Evolutionary conservation across 2,888 invertebrate species (phyloP).

Genomic region (Nowickia ferox): DNA sequence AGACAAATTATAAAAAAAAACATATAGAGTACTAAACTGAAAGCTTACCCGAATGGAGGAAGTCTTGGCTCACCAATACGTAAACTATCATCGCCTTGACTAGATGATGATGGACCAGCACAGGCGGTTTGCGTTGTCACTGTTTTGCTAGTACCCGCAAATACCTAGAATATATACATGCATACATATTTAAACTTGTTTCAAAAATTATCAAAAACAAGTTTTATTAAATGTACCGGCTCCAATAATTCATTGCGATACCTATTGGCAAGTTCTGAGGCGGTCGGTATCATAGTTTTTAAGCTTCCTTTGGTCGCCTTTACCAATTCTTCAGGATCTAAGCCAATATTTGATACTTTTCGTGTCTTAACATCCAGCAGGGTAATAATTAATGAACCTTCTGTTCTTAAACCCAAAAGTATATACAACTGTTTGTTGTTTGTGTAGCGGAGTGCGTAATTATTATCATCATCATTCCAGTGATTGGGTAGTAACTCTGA

Average conservation of each 20-base stretch:
- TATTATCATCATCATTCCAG: constrained; percentile 88
- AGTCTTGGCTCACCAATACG: constrained; percentile 77
- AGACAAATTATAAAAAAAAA: background rate
- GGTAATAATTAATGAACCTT: constrained; percentile 87
- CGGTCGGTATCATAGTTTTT: constrained; percentile 86
- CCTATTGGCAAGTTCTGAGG: constrained; percentile 86
- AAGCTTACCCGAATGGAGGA: constrained; percentile 59
- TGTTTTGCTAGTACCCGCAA: constrained; percentile 78
- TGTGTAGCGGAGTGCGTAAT: constrained; percentile 89
- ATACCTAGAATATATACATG: constrained; percentile 75
- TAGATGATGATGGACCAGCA: constrained; percentile 37
- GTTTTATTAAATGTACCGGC: constrained; percentile 82
- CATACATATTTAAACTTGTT: background rate
- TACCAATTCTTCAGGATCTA: constrained; percentile 86
- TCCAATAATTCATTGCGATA: constrained; percentile 87
- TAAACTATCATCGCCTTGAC: constrained; percentile 75
- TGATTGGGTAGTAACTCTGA: constrained; percentile 89
- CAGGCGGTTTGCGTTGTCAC: constrained; percentile 80
- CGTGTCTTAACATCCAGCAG: constrained; percentile 84
- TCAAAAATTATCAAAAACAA: background rate
- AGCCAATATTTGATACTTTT: constrained; percentile 86
- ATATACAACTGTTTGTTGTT: constrained; percentile 87
- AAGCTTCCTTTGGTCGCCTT: constrained; percentile 85
- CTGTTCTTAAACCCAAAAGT: constrained; percentile 86
- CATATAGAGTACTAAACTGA: background rate